Evolutionary conservation across 2,888 invertebrate genomes (phyloP), one percentile per base, ranked within the genome.

Genomic region (Ophioninae sp.): DNA sequence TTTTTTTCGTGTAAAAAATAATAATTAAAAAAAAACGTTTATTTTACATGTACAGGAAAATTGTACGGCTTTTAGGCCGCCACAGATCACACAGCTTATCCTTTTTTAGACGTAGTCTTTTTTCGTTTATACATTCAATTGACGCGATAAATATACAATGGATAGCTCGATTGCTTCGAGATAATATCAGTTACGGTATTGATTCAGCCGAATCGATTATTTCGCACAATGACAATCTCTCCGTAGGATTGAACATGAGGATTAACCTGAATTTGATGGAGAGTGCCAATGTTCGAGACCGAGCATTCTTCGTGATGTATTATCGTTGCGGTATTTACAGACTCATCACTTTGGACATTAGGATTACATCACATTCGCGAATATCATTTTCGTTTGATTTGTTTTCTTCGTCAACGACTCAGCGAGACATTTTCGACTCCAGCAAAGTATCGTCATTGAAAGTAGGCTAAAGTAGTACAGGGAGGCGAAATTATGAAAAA

Each of bases 21-120:
- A 91, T 91, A 90, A 91, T 91, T 2, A 30, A 30, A 30, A 30
- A 91, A 73, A 69, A 89, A 89, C 87, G 89, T 91, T 91, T 92
- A 92, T 92, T 91, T 91, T 90, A 91, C 90, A 91, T 87, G 87
- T 90, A 88, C 87, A 89, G 86, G 61, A 79, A 17, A 57, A 72
- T 79, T 72, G 72, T 72, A 79, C 79, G 70, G 70, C 59, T 37
- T 69, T 50, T 41, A 20, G 57, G 41, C 88, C 89, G 89, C 88
- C 89, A 86, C 85, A 75, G 85, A 85, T 86, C 84, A 85, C 84
- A 76, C 78, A 82, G 82, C 75, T 81, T 86, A 75, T 62, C 21
- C 75, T 68, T 72, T 72, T 59, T n/a, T 57, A 56, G 62, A 39
- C 30, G 39, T 65, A 61, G 67, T 73, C 23, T 30, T 70, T 72